phyloP scores from a whole-genome alignment of 2,888 invertebrate genomes.

The Hypomecis atomaria region DNA sequence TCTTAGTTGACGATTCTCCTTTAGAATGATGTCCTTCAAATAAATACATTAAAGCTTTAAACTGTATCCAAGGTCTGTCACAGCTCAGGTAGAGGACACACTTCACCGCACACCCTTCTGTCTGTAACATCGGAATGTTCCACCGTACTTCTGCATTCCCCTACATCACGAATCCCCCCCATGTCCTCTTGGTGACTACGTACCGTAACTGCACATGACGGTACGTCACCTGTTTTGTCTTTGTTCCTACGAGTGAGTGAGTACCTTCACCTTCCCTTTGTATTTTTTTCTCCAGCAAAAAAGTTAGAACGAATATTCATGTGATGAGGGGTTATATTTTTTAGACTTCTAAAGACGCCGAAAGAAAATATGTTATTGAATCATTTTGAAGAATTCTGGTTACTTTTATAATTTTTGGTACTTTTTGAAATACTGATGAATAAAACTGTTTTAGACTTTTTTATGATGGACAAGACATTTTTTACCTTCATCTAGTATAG shows the following conservation, averaged over 20 bases:
- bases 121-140: slow-evolving; percentile 53
- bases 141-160: slow-evolving; percentile 30
- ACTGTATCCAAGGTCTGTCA: slow-evolving; percentile 6
- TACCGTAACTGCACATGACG: slow-evolving; percentile 74
- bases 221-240: slow-evolving; percentile 73
- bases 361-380: too few species aligned
- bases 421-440: too few species aligned
- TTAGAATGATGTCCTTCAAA: too few species aligned
- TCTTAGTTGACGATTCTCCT: neutral
- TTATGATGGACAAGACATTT: neutral
- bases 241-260: slow-evolving; percentile 71
- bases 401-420: too few species aligned
- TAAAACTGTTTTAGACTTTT: neutral
- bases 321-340: neutral
- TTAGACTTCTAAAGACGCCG: neutral
- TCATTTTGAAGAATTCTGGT: too few species aligned
- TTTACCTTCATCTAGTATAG: neutral
- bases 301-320: neutral
- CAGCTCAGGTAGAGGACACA: slow-evolving; percentile 59
- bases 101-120: slow-evolving; percentile 69
- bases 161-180: slow-evolving; percentile 33
- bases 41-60: neutral
- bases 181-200: slow-evolving; percentile 56
- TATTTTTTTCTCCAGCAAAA: slow-evolving; percentile 14
- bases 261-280: slow-evolving; percentile 39